phyloP scores from a whole-genome alignment of 2,113 vertebrate species.

The Vombatus ursinus region DNA sequence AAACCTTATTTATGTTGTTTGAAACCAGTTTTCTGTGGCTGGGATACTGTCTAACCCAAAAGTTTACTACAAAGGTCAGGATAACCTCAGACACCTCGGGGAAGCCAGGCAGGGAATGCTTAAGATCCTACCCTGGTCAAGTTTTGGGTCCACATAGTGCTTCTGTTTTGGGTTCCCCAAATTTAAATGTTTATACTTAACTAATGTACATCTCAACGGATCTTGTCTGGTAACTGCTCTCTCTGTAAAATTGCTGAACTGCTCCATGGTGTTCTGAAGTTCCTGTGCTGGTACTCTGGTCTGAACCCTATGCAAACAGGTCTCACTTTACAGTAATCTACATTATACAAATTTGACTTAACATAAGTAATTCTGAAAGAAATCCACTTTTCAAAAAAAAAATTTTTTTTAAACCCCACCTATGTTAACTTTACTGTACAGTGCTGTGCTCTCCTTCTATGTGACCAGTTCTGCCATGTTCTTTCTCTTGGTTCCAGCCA shows the following conservation, averaged over 20 bases:
- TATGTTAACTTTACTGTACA: neutral
- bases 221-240: neutral
- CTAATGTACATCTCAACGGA: neutral
- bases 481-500: neutral
- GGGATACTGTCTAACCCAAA: neutral
- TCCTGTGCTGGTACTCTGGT: neutral
- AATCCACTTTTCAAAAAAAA: neutral
- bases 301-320: neutral
- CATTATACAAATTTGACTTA: neutral
- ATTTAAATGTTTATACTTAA: neutral
- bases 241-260: neutral
- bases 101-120: neutral
- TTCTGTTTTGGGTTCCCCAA: neutral
- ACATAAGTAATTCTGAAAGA: neutral
- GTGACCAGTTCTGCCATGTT: neutral
- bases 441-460: neutral
- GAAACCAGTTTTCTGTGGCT: neutral
- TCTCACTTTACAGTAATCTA: neutral
- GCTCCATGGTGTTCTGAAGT: neutral
- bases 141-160: neutral
- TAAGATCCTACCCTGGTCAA: neutral
- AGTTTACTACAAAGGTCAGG: neutral
- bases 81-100: neutral
- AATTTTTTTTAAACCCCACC: too few species aligned
- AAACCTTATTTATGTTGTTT: neutral